Percentiles rank a stretch among this genome's conserved stretches.
These are phyloP conservation scores for Luffia ferchaultella DNA, from an alignment of 2,888 invertebrate species.

Conservation along the genomic window DNA sequence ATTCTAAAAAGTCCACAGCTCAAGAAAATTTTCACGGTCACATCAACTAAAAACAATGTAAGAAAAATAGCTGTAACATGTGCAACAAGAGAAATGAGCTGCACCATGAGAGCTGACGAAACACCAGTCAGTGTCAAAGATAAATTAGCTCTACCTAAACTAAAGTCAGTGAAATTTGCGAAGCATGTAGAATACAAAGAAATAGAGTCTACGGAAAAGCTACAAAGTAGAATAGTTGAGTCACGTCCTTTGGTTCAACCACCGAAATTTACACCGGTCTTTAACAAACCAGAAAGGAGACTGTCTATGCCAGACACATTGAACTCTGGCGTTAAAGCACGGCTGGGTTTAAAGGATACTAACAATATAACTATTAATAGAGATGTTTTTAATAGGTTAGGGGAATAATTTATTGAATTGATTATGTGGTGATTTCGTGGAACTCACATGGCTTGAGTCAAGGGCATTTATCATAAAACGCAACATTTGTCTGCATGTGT, in stretches of 20 bases:
- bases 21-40: conserved; percentile 40
- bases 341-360: conserved; percentile 33
- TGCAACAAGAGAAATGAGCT: conserved; percentile 7
- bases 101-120: conserved; percentile 57
- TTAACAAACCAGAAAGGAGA: conserved; percentile 52
- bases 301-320: conserved; percentile 41
- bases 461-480: too few relatives aligned
- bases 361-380: conserved; percentile 42
- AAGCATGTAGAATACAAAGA: conserved; percentile 51
- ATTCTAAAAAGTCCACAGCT: conserved; percentile 36
- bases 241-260: conserved; percentile 1
- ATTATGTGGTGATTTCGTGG: conserved; percentile 1
- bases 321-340: conserved; percentile 31
- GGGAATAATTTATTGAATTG: conserved; percentile 39
- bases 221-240: conserved; percentile 3
- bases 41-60: conserved; percentile 32
- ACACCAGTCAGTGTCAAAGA: conserved; percentile 44
- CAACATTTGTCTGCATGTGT: too few relatives aligned
- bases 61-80: conserved; percentile 34
- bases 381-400: conserved; percentile 47
- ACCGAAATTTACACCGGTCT: conserved; percentile 29
- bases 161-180: conserved; percentile 56
- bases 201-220: conserved; percentile 26
- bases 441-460: too few relatives aligned
- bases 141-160: conserved; percentile 38